Evolutionary conservation across 2,888 invertebrate genomes (phyloP).

Genomic region (Eudasyphora cyanicolor): DNA sequence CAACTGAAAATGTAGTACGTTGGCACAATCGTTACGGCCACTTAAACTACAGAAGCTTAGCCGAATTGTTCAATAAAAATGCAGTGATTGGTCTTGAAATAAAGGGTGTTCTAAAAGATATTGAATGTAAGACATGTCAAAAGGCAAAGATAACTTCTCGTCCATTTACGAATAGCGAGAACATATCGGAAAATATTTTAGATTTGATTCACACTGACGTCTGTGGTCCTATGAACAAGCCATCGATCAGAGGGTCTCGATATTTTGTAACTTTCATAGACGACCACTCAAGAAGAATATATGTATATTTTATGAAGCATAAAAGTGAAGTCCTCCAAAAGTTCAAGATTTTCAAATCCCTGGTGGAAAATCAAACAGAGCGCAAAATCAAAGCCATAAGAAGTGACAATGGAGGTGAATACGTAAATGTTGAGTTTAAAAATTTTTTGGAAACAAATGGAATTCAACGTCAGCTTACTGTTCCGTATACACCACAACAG

Average conservation of each 20-base stretch:
- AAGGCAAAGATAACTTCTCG: conserved; percentile 13
- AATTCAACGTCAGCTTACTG: not conserved
- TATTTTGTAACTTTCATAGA: conserved; percentile 52
- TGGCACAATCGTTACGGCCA: conserved; percentile 44
- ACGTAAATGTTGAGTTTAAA: not conserved
- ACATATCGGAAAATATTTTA: not conserved
- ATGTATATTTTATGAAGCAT: conserved; percentile 47
- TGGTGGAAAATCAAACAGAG: conserved; percentile 44
- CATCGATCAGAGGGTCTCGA: conserved; percentile 5
- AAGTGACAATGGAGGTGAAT: conserved; percentile 4
- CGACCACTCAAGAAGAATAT: conserved; percentile 32
- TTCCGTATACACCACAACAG: conserved; percentile 3
- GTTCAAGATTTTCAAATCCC: conserved; percentile 38
- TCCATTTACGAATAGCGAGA: conserved; percentile 15
- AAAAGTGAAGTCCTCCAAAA: conserved; percentile 20
- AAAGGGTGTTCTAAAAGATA: not conserved
- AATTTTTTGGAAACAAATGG: not conserved
- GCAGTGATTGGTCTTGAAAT: not conserved
- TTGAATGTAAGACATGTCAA: conserved; percentile 18
- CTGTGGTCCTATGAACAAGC: conserved; percentile 37
- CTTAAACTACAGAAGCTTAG: conserved; percentile 25
- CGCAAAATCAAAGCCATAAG: not conserved
- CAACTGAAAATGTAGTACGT: not conserved
- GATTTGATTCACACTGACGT: conserved; percentile 36
- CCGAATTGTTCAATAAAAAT: conserved; percentile 7